A percentile compares a stretch with the other conserved stretches of the same genome.
Evolutionary conservation across 2,113 vertebrate species (phyloP).

Genomic region (Catagonus wagneri): DNA sequence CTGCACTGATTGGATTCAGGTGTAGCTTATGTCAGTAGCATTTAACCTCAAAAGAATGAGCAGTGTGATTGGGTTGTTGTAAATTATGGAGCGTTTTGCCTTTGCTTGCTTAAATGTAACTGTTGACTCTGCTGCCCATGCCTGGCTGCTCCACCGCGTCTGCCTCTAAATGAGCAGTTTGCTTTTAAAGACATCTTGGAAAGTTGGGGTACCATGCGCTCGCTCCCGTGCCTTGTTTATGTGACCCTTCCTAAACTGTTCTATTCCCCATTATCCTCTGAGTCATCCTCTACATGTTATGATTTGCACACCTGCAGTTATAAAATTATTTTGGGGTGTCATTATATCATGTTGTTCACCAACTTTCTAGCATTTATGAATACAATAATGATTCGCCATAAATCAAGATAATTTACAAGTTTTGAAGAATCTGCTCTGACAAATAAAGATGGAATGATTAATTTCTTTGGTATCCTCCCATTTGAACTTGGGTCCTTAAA

Average conservation of each 20-base stretch:
- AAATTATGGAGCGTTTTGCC: conserved; percentile 78
- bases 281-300: conserved; percentile 84
- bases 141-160: conserved; percentile 39
- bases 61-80: conserved; percentile 79
- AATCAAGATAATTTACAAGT: conserved; percentile 86
- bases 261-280: conserved; percentile 84
- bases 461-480: conserved; percentile 75
- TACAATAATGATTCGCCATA: conserved; percentile 82
- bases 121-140: conserved; percentile 30
- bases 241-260: conserved; percentile 77
- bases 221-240: conserved; percentile 52
- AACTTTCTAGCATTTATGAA: conserved; percentile 83
- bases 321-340: conserved; percentile 86
- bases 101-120: conserved; percentile 65
- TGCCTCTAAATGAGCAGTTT: not conserved
- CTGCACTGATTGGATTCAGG: conserved; percentile 91
- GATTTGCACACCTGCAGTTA: conserved; percentile 89
- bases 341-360: conserved; percentile 83
- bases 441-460: conserved; percentile 80
- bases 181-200: conserved; percentile 68
- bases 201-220: conserved; percentile 67
- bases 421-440: conserved; percentile 82
- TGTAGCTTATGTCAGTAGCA: conserved; percentile 86
- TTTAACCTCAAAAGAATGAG: conserved; percentile 87
- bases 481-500: conserved; percentile 80